Conservation (phyloP, 2,797 vertebrate species). For the Helarctos malayanus region DNA sequence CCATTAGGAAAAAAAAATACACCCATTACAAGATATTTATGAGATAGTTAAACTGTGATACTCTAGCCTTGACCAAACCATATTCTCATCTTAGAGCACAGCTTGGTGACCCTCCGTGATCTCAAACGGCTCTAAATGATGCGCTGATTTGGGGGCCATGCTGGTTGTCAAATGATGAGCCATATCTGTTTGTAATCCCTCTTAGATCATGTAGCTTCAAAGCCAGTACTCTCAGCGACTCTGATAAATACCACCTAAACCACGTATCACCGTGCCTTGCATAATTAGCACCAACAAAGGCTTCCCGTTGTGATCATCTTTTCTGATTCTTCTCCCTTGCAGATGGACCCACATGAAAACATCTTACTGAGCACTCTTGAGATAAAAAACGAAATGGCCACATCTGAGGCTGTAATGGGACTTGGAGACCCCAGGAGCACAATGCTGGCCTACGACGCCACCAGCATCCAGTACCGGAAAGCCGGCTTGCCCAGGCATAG, state of each 20-base stretch:
- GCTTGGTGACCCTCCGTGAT: background rate
- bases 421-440: conserved; percentile 96
- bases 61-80: background rate
- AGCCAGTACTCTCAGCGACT: background rate
- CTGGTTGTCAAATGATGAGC: conserved; percentile 25
- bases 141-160: background rate
- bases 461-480: conserved; percentile 97
- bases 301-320: background rate
- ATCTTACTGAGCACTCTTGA: conserved; percentile 98
- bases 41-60: conserved; percentile 23
- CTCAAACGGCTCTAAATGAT: background rate
- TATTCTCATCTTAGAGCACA: background rate
- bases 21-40: conserved; percentile 29
- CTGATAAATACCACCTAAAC: background rate
- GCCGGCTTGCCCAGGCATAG: conserved; percentile 95
- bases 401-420: conserved; percentile 96
- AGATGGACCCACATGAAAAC: conserved; percentile 99
- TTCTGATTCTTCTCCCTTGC: conserved; percentile 75
- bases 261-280: background rate
- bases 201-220: background rate
- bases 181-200: conserved; percentile 20
- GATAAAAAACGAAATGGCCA: conserved; percentile 99
- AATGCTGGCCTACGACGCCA: conserved; percentile 97
- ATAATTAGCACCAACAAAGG: background rate
- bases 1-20: background rate